Evolutionary conservation across 2,113 vertebrate genomes (phyloP).

Genomic region (Merops nubicus): DNA sequence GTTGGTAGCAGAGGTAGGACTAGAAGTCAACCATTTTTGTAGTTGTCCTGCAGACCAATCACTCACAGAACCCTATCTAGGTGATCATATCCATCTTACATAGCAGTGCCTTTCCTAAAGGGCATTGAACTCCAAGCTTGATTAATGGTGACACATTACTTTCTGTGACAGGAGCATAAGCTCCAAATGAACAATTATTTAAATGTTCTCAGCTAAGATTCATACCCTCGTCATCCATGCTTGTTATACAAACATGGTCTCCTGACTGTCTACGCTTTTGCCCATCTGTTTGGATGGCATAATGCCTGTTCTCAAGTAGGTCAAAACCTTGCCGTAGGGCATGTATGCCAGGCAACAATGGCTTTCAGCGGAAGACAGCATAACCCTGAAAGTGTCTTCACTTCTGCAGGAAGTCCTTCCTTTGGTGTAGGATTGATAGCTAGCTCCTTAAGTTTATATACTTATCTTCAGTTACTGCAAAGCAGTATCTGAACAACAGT

Average conservation of each 20-base stretch:
- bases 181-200: conserved; percentile 78
- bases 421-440: not conserved
- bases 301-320: conserved; percentile 80
- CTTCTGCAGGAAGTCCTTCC: conserved; percentile 23
- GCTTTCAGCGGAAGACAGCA: conserved; percentile 47
- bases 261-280: conserved; percentile 76
- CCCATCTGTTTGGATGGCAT: conserved; percentile 83
- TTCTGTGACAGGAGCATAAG: conserved; percentile 71
- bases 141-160: conserved; percentile 61
- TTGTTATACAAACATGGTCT: conserved; percentile 79
- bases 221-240: conserved; percentile 75
- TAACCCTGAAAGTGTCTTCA: conserved; percentile 57
- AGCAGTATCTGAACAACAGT: not conserved
- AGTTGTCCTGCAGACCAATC: not conserved
- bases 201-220: conserved; percentile 76
- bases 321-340: conserved; percentile 71
- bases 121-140: not conserved
- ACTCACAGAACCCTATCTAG: not conserved
- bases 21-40: not conserved
- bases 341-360: conserved; percentile 67
- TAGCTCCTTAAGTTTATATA: not conserved
- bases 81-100: not conserved
- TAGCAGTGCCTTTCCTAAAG: conserved; percentile 34
- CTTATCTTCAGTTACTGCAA: not conserved
- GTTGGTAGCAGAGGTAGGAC: not conserved